Base-by-base conservation (phyloP, 2,888 invertebrate species). In the Leucania comma region DNA sequence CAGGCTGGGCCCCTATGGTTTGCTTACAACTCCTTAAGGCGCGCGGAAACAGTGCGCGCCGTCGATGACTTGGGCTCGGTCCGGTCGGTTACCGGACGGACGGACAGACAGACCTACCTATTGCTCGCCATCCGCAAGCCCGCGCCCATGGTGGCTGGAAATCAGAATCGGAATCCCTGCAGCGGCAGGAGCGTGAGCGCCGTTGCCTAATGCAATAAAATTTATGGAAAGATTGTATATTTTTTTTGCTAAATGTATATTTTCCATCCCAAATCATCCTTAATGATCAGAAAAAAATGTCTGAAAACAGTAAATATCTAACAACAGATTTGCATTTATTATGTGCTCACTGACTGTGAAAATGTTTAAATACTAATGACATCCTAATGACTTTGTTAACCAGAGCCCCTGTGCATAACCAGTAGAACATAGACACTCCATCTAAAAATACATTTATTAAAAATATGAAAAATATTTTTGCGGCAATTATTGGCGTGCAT, bases 351-450 rank as follows among this genome's bases (percentile, higher is more conserved):
- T 26, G 17, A 10, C 42, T 48, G 46, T 68, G 10, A 75, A 56
- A 61, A 61, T 6, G 29, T 20, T 38, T 48, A 24, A 46, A 35
- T n/a, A 6, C 22, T 57, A 59, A 74, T 58, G 12, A 46, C 10
- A 46, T 26, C 14, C 56, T 60, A 75, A 57, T 75, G 68, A 26
- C 54, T 50, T 17, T 29, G 26, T 17, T 20, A 57, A 35, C 32
- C 29, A 26, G 29, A 60, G 22, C 12, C 1, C 14, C 20, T n/a
- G 12, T 17, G 14, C 26, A 57, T 46, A 48, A 48, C 9, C 67
- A 67, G 74, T 74, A 24, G n/a, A 53, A 58, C 22, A 56, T 24
- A 56, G 35, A 12, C 24, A n/a, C 17, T 68, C 3, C 3, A 14
- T 17, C 17, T 9, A 42, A 35, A 60, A 51, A 57, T 12, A 50